phyloP scores from a whole-genome alignment of 2,113 vertebrate genomes.

The Rafetus swinhoei region DNA sequence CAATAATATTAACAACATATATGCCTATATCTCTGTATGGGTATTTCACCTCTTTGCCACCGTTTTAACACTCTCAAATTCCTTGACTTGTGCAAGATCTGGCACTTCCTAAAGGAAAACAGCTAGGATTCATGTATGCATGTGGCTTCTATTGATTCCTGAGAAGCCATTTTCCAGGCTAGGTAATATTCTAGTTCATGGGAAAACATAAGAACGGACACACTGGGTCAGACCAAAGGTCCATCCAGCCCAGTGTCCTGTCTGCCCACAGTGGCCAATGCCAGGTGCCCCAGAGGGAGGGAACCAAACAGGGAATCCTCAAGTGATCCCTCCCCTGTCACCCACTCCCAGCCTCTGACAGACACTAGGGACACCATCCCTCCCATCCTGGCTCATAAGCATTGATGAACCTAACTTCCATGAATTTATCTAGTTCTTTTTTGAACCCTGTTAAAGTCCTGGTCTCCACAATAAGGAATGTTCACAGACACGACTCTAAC shows the following conservation, averaged over 20 bases:
- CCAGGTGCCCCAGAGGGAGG: too few relatives aligned
- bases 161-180: conserved; percentile 35
- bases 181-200: background rate
- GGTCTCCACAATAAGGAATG: background rate
- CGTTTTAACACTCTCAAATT: background rate
- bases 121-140: background rate
- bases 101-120: conserved; percentile 41
- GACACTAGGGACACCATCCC: too few relatives aligned
- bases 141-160: conserved; percentile 24
- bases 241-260: too few relatives aligned
- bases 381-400: too few relatives aligned
- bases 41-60: background rate
- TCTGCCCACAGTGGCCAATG: too few relatives aligned
- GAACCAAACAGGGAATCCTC: too few relatives aligned
- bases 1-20: background rate
- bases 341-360: too few relatives aligned
- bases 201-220: background rate
- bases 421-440: too few relatives aligned
- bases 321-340: too few relatives aligned
- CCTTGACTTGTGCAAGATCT: conserved; percentile 28
- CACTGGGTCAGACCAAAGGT: too few relatives aligned
- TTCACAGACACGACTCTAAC: background rate
- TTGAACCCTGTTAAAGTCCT: too few relatives aligned
- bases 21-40: background rate
- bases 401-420: too few relatives aligned